Evolutionary conservation across 2,113 vertebrate genomes (phyloP), one percentile per base, ranked within the genome.

Genomic region (Andinoacara biseriatus): DNA sequence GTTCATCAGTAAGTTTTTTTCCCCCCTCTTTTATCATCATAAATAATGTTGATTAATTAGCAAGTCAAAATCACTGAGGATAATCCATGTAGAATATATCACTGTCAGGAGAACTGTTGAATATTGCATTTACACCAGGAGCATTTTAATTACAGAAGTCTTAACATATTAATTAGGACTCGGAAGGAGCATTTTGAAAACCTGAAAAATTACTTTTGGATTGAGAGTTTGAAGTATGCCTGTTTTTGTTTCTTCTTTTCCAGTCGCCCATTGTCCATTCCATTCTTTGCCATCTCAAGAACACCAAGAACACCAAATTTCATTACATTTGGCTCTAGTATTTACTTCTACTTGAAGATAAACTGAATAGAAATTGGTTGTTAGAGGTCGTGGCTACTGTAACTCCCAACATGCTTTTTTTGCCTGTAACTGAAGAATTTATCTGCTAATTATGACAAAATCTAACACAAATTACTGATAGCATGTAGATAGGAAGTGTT

Each of bases 21-120:
- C 8, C 29, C 76, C 60, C 74, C 62, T 58, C 76, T 91, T 90
- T 94, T 93, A 94, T 92, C 92, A 93, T 93, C 93, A 95, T 96
- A 95, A 96, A 96, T 95, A 96, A 95, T 94, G 93, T 95, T 95
- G 95, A 96, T 96, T 95, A 96, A 96, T 96, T 95, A 94, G 94
- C 91, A 88, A 95, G 95, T 95, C 96, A 95, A 94, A 95, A 94
- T 91, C 94, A 94, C 90, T 93, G 95, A 94, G 90, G 92, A 96
- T 95, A 94, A 96, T 95, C 91, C 94, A 91, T 93, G 94, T 90
- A 94, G 95, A 95, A 96, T 96, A 95, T 83, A 96, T 96, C 95
- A 96, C 94, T 96, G 96, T 96, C 95, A 96, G 62, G 26, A 83
- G 90, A 94, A 91, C 94, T 94, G 94, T 93, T 95, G 93, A 94